phyloP scores from a whole-genome alignment of 2,888 invertebrate species.

The Trachelus iudaicus region DNA sequence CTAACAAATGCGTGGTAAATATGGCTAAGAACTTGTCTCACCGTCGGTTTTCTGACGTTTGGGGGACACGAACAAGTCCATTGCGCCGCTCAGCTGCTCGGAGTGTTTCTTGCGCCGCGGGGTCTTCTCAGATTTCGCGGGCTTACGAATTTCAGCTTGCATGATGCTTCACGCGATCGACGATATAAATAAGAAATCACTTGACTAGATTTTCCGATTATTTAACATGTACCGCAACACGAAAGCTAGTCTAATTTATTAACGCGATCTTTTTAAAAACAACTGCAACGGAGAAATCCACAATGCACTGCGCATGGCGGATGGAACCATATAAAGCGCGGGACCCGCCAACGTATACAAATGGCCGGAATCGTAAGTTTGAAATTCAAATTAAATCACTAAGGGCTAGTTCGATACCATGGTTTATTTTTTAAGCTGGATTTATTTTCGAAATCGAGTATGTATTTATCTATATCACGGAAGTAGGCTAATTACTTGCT shows the following conservation, averaged over 20 bases:
- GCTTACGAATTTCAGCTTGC: slow-evolving; percentile 49
- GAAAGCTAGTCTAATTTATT: slow-evolving; percentile 31
- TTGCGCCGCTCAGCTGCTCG: slow-evolving; percentile 53
- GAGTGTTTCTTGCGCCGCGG: slow-evolving; percentile 51
- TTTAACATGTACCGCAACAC: background rate
- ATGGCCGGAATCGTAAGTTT: background rate
- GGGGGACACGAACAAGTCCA: slow-evolving; percentile 60
- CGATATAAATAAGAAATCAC: background rate
- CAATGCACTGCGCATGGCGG: slow-evolving; percentile 30
- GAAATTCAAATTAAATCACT: background rate
- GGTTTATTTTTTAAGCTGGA: no score
- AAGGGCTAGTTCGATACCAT: no score
- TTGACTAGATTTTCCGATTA: background rate
- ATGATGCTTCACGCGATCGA: slow-evolving; percentile 19
- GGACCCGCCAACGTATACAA: slow-evolving; percentile 25
- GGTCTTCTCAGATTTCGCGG: slow-evolving; percentile 54
- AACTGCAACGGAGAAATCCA: slow-evolving; percentile 37
- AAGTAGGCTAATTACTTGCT: background rate
- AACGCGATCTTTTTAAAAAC: slow-evolving; percentile 47
- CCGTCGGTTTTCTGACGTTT: slow-evolving; percentile 62
- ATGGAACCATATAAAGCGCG: slow-evolving; percentile 22
- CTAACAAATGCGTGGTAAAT: slow-evolving; percentile 28
- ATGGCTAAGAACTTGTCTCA: slow-evolving; percentile 46
- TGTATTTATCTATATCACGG: no score
- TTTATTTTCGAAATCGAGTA: no score